Evolutionary conservation across 2,888 invertebrate genomes (phyloP).

Genomic region (Drosophila neonasuta): DNA sequence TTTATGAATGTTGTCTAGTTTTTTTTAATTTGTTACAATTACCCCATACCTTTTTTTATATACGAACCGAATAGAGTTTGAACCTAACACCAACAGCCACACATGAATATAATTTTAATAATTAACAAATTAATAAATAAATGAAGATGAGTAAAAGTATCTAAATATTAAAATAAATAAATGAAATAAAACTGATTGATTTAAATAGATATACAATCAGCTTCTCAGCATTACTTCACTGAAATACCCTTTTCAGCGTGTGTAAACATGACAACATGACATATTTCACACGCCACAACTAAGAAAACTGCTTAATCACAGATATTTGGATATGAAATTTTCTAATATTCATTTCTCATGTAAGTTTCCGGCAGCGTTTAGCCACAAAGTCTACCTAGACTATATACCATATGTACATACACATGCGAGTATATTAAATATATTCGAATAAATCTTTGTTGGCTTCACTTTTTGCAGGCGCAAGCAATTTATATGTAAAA

Average conservation of each 20-base stretch:
- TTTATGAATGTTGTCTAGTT: too few relatives aligned
- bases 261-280: neutral
- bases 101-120: too few relatives aligned
- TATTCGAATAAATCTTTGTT: slow-evolving; percentile 52
- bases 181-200: neutral
- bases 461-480: slow-evolving; percentile 49
- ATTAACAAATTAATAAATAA: too few relatives aligned
- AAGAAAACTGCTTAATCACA: slow-evolving; percentile 13
- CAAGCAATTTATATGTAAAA: slow-evolving; percentile 71
- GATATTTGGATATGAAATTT: slow-evolving; percentile 15
- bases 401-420: slow-evolving; percentile 7
- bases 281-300: neutral
- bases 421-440: slow-evolving; percentile 24
- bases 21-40: too few relatives aligned
- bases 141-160: too few relatives aligned
- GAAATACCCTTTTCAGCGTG: neutral
- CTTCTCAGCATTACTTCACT: neutral
- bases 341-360: slow-evolving; percentile 1
- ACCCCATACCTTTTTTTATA: too few relatives aligned
- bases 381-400: slow-evolving; percentile 20
- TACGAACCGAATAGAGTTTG: too few relatives aligned
- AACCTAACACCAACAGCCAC: too few relatives aligned
- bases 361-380: slow-evolving; percentile 5
- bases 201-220: too few relatives aligned
- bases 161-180: neutral